Evolutionary conservation across 2,888 invertebrate genomes (phyloP).

Genomic region (Diabrotica balteata): DNA sequence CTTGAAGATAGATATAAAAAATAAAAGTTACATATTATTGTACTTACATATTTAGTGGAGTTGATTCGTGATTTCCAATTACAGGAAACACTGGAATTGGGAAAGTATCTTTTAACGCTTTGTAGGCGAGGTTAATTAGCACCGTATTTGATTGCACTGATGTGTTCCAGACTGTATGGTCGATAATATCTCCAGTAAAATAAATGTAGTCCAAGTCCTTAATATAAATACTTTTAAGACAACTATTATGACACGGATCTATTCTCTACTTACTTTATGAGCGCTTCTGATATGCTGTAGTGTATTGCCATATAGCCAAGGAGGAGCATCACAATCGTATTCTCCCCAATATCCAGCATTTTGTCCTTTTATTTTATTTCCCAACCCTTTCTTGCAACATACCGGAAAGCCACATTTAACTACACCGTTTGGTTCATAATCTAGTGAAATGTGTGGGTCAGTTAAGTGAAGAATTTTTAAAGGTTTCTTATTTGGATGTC

Average conservation of each 20-base stretch:
- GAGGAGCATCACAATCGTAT: slow-evolving; percentile 77
- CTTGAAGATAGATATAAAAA: background rate
- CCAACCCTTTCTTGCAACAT: slow-evolving; percentile 75
- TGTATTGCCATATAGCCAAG: slow-evolving; percentile 70
- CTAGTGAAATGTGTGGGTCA: slow-evolving; percentile 81
- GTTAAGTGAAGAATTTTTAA: slow-evolving; percentile 70
- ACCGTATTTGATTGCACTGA: slow-evolving; percentile 67
- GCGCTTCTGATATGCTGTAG: slow-evolving; percentile 62
- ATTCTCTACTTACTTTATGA: slow-evolving; percentile 34
- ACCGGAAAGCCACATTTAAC: slow-evolving; percentile 78
- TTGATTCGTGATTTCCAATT: slow-evolving; percentile 72
- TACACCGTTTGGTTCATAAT: slow-evolving; percentile 72
- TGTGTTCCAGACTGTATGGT: slow-evolving; percentile 87
- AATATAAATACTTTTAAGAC: too few species aligned
- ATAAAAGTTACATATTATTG: background rate
- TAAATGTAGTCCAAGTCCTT: slow-evolving; percentile 67
- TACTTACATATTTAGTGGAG: slow-evolving; percentile 64
- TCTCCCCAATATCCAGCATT: slow-evolving; percentile 83
- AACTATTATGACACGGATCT: too few species aligned
- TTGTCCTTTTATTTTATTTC: slow-evolving; percentile 51
- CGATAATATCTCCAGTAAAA: slow-evolving; percentile 84
- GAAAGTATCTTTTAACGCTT: slow-evolving; percentile 57
- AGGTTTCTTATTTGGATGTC: slow-evolving; percentile 26
- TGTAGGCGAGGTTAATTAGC: slow-evolving; percentile 64
- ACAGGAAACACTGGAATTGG: slow-evolving; percentile 64